Evolutionary conservation across 2,888 invertebrate genomes (phyloP).

Genomic region (Drosophila merina): DNA sequence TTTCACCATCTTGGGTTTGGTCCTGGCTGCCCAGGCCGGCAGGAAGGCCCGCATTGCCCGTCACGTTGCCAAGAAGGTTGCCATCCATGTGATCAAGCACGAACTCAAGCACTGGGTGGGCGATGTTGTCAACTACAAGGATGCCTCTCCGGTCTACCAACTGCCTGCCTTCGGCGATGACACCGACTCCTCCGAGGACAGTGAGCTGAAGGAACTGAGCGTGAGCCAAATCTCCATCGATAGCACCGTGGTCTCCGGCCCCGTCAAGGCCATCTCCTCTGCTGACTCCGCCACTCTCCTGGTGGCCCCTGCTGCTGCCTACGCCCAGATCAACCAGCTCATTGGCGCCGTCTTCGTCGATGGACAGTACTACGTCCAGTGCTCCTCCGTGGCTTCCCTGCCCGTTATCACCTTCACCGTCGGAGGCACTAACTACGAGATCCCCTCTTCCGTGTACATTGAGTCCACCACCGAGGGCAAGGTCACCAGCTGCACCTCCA

Average conservation of each 20-base stretch:
- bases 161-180: background rate
- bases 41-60: constrained; percentile 2
- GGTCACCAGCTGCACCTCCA: constrained; percentile 90
- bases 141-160: constrained; percentile 1
- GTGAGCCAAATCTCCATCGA: constrained; percentile 83
- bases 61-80: background rate
- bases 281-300: constrained; percentile 96
- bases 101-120: constrained; percentile 3
- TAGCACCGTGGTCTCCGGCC: constrained; percentile 86
- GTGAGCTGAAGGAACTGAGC: background rate
- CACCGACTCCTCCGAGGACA: background rate
- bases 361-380: constrained; percentile 1
- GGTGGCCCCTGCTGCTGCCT: constrained; percentile 86
- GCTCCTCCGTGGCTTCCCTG: constrained; percentile 1
- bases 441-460: constrained; percentile 2
- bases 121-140: constrained; percentile 1
- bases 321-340: constrained; percentile 89
- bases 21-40: constrained; percentile 3
- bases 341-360: constrained; percentile 6
- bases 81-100: constrained; percentile 2
- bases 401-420: background rate
- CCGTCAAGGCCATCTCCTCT: constrained; percentile 96
- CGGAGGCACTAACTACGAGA: background rate
- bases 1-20: background rate
- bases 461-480: constrained; percentile 82